A percentile compares a stretch with the other conserved stretches of the same genome.
Conservation (phyloP, 2,888 invertebrate species). For the Dromius quadrimaculatus region DNA sequence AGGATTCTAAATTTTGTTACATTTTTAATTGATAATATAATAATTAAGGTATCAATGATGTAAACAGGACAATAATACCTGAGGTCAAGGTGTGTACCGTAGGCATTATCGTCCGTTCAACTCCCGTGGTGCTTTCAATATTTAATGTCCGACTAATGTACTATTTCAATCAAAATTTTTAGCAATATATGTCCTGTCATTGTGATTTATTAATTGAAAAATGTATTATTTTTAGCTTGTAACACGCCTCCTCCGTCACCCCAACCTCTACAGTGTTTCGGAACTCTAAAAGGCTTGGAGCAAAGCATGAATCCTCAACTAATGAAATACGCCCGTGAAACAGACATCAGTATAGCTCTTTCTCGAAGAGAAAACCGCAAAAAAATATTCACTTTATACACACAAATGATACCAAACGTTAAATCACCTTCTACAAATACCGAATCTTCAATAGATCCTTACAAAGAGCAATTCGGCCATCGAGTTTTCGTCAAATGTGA, state of each 20-base stretch:
- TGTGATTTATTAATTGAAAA: too few relatives aligned
- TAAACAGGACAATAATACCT: too few relatives aligned
- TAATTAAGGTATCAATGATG: too few relatives aligned
- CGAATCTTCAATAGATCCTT: slow-evolving; percentile 73
- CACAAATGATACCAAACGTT: slow-evolving; percentile 69
- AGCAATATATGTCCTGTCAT: too few relatives aligned
- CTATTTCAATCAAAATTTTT: too few relatives aligned
- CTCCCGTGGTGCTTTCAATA: too few relatives aligned
- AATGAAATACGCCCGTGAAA: slow-evolving; percentile 91
- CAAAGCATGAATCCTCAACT: slow-evolving; percentile 94
- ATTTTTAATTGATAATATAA: too few relatives aligned
- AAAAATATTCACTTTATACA: slow-evolving; percentile 81
- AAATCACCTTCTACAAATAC: slow-evolving; percentile 63
- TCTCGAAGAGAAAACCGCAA: slow-evolving; percentile 84
- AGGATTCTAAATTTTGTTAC: too few relatives aligned
- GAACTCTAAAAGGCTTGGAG: slow-evolving; percentile 88
- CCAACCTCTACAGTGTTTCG: slow-evolving; percentile 76
- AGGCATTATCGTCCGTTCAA: too few relatives aligned
- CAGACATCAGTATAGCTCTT: slow-evolving; percentile 86
- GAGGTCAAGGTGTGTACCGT: too few relatives aligned
- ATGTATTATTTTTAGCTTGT: slow-evolving; percentile 61
- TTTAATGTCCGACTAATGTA: too few relatives aligned
- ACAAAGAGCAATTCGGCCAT: slow-evolving; percentile 89
- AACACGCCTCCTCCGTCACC: slow-evolving; percentile 73
- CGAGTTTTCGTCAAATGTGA: slow-evolving; percentile 87